These are phyloP conservation scores for Calidris pygmaea DNA, from an alignment of 2,113 vertebrate genomes.

Conservation along the genomic window DNA sequence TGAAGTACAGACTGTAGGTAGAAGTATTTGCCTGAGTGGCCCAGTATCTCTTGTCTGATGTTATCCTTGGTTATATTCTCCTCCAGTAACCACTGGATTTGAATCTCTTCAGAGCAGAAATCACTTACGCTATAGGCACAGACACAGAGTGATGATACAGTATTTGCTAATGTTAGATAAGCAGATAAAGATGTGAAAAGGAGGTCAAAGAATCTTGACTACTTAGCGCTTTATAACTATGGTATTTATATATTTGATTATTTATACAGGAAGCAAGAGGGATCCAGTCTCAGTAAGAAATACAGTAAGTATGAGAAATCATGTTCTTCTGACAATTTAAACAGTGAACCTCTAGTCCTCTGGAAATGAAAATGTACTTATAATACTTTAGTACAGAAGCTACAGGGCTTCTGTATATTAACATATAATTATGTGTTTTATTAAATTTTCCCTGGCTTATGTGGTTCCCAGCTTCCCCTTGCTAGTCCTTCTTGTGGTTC, in stretches of 20 bases:
- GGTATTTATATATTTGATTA: neutral
- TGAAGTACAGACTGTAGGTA: neutral
- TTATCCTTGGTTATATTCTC: neutral
- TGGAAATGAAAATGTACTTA: neutral
- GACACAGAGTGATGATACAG: neutral
- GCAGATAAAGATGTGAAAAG: neutral
- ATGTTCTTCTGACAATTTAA: neutral
- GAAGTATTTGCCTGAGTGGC: neutral
- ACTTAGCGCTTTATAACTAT: neutral
- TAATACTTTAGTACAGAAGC: neutral
- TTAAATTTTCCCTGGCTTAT: neutral
- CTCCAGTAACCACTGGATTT: neutral
- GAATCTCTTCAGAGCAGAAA: neutral
- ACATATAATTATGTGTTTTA: neutral
- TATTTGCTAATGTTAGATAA: neutral
- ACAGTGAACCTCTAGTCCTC: neutral
- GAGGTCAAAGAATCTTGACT: neutral
- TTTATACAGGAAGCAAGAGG: neutral
- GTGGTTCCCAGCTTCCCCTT: neutral
- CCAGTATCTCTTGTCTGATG: neutral
- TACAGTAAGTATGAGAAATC: neutral
- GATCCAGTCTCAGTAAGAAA: neutral
- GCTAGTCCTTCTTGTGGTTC: neutral
- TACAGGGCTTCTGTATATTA: neutral
- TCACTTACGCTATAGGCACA: neutral